A percentile compares a stretch with the other conserved stretches of the same genome.
Conservation (phyloP, 2,113 vertebrate species). For the Ranitomeya imitator region DNA sequence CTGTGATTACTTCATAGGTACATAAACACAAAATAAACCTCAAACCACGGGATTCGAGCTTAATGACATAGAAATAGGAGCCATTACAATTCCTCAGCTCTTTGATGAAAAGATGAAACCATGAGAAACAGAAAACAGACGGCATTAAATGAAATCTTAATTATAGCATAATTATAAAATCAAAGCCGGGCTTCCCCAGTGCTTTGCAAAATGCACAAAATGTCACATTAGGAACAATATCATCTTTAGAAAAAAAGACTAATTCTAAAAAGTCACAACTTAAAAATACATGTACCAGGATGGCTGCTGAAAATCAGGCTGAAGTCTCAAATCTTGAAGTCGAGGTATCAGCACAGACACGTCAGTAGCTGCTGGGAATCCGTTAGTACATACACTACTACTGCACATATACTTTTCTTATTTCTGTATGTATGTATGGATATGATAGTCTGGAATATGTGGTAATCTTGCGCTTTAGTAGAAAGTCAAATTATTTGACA, state of each 20-base stretch:
- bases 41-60: not conserved
- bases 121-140: conserved; percentile 1
- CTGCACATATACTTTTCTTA: not conserved
- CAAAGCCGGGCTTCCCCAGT: conserved; percentile 4
- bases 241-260: not conserved
- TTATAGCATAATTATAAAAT: conserved; percentile 28
- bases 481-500: too few relatives aligned
- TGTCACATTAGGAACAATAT: not conserved
- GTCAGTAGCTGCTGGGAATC: not conserved
- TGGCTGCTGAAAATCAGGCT: not conserved
- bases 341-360: not conserved
- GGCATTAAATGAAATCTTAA: conserved; percentile 13
- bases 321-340: not conserved
- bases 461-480: too few relatives aligned
- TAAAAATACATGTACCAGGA: not conserved
- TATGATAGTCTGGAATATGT: too few relatives aligned
- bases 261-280: not conserved
- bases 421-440: too few relatives aligned
- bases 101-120: conserved; percentile 45
- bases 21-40: not conserved
- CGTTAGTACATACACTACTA: not conserved
- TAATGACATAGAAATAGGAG: conserved; percentile 2
- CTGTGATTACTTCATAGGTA: conserved; percentile 13
- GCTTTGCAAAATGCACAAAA: not conserved
- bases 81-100: not conserved